Evolutionary conservation across 2,113 vertebrate species (phyloP).

Genomic region (Amphilophus citrinellus): DNA sequence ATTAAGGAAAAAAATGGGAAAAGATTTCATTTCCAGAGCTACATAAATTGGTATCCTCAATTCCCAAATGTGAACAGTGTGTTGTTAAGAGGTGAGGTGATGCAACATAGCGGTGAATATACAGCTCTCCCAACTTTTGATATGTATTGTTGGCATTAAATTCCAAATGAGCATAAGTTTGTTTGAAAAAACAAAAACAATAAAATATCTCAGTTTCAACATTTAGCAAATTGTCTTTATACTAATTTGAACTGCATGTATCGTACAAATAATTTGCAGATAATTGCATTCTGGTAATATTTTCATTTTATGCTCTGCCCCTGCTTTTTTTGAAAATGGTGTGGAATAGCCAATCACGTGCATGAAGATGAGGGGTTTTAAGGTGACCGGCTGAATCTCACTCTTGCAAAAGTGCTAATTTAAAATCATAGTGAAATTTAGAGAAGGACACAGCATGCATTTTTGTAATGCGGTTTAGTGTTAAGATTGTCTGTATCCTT

Average conservation of each 20-base stretch:
- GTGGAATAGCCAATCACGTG: conserved; percentile 65
- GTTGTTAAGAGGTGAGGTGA: too few species aligned
- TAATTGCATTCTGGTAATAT: neutral
- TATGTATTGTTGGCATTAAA: neutral
- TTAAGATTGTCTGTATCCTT: conserved; percentile 1
- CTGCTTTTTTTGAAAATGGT: neutral
- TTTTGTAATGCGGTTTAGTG: conserved; percentile 19
- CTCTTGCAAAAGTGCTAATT: conserved; percentile 13
- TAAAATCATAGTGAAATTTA: conserved; percentile 10
- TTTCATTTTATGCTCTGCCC: neutral
- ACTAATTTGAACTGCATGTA: neutral
- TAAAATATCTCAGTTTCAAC: neutral
- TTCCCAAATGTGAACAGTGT: neutral
- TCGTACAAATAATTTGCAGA: neutral
- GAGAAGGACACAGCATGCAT: conserved; percentile 46
- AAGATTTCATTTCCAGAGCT: neutral
- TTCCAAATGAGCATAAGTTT: neutral
- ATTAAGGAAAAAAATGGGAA: neutral
- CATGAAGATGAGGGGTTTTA: conserved; percentile 53
- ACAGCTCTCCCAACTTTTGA: neutral
- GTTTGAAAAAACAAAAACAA: neutral
- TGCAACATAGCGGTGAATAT: too few species aligned
- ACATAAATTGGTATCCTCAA: neutral
- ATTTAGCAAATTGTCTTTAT: neutral
- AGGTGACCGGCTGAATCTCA: conserved; percentile 3